These are phyloP conservation scores for Hedychridium roseum DNA, from an alignment of 2,888 invertebrate species.

Conservation along the genomic window DNA sequence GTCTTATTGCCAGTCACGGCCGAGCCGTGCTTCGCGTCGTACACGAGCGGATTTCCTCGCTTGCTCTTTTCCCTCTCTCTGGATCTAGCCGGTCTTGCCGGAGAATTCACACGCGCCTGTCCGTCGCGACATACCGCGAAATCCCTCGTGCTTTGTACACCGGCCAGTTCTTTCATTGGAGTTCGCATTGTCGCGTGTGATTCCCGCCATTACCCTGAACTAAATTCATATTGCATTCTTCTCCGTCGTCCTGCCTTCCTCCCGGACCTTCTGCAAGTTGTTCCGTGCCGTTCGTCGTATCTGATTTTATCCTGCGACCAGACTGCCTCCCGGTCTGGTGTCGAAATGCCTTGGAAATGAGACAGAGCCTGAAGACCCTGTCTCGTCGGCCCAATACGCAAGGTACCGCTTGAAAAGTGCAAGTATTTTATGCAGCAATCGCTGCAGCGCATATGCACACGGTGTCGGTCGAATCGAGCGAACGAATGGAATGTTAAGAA, in stretches of 20 bases:
- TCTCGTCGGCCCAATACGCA: conserved; percentile 60
- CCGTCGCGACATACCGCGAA: neutral
- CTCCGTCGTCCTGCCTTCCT: neutral
- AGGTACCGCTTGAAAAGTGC: too few relatives aligned
- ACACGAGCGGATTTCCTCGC: too few relatives aligned
- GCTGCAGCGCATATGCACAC: too few relatives aligned
- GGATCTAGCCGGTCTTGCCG: conserved; percentile 7
- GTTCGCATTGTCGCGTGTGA: neutral
- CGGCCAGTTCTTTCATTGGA: neutral
- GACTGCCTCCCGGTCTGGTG: conserved; percentile 3
- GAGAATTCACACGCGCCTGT: neutral
- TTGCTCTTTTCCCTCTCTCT: too few relatives aligned
- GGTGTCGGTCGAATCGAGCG: too few relatives aligned
- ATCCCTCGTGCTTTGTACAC: too few relatives aligned
- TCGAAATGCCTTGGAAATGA: conserved; percentile 49
- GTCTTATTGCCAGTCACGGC: conserved; percentile 59
- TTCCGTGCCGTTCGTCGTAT: conserved; percentile 1
- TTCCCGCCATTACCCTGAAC: neutral
- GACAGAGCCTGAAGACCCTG: conserved; percentile 52
- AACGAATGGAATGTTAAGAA: conserved; percentile 12
- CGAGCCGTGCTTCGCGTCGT: conserved; percentile 49
- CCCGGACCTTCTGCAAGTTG: neutral
- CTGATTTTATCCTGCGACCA: neutral
- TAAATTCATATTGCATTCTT: neutral
- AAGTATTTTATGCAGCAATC: too few relatives aligned